These are phyloP conservation scores for Lerema accius DNA, from an alignment of 1,140 invertebrate genomes.

Conservation along the genomic window DNA sequence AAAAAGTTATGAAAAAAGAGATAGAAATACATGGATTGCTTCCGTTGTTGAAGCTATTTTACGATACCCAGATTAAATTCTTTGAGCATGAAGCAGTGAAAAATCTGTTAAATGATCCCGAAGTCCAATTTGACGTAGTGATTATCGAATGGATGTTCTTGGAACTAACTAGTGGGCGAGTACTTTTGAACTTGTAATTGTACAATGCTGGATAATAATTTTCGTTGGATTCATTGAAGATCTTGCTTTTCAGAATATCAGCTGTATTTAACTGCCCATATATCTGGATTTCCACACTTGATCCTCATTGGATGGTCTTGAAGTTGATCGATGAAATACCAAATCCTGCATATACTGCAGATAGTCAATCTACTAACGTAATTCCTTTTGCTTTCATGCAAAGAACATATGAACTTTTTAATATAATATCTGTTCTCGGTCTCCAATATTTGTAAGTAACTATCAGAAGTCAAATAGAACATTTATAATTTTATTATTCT, in stretches of 20 bases:
- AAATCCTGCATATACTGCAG: constrained; percentile 39
- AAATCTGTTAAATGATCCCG: not conserved
- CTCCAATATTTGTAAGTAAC: constrained; percentile 20
- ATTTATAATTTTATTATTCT: too few relatives aligned
- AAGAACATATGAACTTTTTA: constrained; percentile 34
- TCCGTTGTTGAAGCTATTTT: not conserved
- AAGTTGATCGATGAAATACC: constrained; percentile 37
- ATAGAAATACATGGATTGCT: not conserved
- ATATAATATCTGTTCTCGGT: not conserved
- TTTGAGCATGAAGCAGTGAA: constrained; percentile 5
- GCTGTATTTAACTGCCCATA: constrained; percentile 32
- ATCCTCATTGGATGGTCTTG: constrained; percentile 35
- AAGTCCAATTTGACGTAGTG: constrained; percentile 35
- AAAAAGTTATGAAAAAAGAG: not conserved
- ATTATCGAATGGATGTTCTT: constrained; percentile 38
- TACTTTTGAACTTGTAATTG: too few relatives aligned
- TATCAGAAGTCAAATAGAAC: too few relatives aligned
- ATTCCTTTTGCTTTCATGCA: constrained; percentile 34
- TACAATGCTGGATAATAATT: too few relatives aligned
- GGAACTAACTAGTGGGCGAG: constrained; percentile 37
- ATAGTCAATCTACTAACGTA: not conserved
- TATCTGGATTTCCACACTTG: constrained; percentile 31
- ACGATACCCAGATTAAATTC: not conserved
- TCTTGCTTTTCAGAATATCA: constrained; percentile 27
- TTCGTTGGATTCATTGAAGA: too few relatives aligned